These are phyloP conservation scores for Gobius niger DNA, from an alignment of 2,113 vertebrate genomes.

Conservation along the genomic window DNA sequence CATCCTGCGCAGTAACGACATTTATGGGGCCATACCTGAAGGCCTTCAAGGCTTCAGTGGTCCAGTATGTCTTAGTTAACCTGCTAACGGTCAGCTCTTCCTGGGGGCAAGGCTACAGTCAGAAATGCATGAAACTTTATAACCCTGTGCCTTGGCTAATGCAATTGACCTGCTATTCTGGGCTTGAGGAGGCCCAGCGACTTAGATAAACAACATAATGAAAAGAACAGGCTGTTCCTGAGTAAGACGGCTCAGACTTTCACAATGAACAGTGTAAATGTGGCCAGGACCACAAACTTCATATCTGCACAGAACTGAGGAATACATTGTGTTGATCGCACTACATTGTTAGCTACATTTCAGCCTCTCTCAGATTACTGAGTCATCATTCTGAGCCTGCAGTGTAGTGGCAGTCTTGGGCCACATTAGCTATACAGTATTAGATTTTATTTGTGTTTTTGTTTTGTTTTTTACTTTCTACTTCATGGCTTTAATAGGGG, in stretches of 20 bases:
- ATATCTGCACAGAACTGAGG: conserved; percentile 4
- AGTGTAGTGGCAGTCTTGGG: not conserved
- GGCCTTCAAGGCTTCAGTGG: not conserved
- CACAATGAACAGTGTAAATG: conserved; percentile 37
- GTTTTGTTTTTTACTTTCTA: not conserved
- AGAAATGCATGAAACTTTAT: conserved; percentile 66
- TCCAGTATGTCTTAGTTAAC: conserved; percentile 40
- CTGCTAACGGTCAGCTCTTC: conserved; percentile 33
- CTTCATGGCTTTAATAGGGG: too few relatives aligned
- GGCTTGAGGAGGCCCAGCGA: conserved; percentile 62
- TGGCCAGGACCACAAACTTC: conserved; percentile 10
- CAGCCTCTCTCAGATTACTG: not conserved
- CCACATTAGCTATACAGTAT: not conserved
- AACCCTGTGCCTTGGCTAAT: conserved; percentile 67
- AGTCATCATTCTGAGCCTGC: not conserved
- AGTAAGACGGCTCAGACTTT: conserved; percentile 56
- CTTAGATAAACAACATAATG: conserved; percentile 75
- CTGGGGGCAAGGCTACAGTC: conserved; percentile 21
- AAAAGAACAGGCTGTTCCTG: conserved; percentile 73
- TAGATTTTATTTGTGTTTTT: not conserved
- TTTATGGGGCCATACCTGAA: conserved; percentile 6
- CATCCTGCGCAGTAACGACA: not conserved
- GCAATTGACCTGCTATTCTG: conserved; percentile 73
- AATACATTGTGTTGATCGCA: not conserved
- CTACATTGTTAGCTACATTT: conserved; percentile 3